Percentiles rank a stretch among this genome's conserved stretches.
phyloP scores from a whole-genome alignment of 2,113 vertebrate genomes.

The Daubentonia madagascariensis region DNA sequence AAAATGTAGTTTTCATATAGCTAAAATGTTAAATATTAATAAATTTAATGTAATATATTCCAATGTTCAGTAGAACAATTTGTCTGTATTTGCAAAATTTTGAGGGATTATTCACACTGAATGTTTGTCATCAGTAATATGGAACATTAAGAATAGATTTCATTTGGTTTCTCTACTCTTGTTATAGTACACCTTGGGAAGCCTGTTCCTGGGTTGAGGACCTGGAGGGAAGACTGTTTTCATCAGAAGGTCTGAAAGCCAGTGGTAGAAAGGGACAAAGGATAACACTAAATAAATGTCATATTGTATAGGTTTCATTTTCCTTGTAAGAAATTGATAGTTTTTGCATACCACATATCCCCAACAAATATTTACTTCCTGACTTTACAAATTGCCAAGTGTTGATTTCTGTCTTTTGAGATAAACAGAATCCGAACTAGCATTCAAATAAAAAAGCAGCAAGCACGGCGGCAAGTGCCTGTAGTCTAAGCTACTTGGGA shows the following conservation, averaged over 20 bases:
- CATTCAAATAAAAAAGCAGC: background rate
- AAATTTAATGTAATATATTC: background rate
- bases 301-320: background rate
- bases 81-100: background rate
- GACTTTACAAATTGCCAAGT: background rate
- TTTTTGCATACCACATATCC: background rate
- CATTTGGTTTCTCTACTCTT: background rate
- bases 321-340: background rate
- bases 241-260: background rate
- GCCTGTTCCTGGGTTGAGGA: background rate
- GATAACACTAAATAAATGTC: background rate
- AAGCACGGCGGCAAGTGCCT: background rate
- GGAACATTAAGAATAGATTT: background rate
- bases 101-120: background rate
- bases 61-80: background rate
- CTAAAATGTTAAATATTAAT: background rate
- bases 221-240: background rate
- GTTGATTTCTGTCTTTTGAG: background rate
- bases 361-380: background rate
- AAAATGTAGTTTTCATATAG: background rate
- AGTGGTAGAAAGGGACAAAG: background rate
- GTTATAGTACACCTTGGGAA: background rate
- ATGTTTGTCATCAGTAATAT: background rate
- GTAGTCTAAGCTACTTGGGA: background rate
- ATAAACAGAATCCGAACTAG: background rate